phyloP scores from a whole-genome alignment of 2,113 vertebrate genomes.

The Varanus salvator region DNA sequence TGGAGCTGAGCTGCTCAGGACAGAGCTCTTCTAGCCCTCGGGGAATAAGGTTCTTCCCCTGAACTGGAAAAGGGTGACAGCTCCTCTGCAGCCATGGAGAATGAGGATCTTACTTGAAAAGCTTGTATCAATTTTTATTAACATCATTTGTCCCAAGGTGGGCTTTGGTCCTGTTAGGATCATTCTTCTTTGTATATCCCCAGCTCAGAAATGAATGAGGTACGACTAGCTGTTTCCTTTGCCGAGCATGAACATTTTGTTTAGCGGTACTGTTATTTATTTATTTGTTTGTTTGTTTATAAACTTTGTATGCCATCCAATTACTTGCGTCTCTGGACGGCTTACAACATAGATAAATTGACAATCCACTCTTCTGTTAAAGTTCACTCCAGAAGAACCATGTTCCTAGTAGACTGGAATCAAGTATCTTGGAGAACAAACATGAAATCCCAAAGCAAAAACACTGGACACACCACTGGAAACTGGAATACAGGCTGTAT shows the following conservation, averaged over 20 bases:
- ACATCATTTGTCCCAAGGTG: too few species aligned
- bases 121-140: background rate
- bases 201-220: background rate
- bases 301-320: too few species aligned
- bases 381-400: conserved; percentile 32
- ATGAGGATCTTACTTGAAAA: too few species aligned
- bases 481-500: background rate
- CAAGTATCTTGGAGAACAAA: background rate
- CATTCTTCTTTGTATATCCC: background rate
- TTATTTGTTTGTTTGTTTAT: too few species aligned
- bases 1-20: too few species aligned
- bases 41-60: too few species aligned
- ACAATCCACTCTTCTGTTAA: background rate
- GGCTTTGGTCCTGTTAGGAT: background rate
- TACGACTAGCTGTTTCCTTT: conserved; percentile 45
- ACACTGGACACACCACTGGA: conserved; percentile 6
- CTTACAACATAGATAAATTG: too few species aligned
- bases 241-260: background rate
- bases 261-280: background rate
- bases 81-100: too few species aligned
- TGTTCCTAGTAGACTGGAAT: background rate
- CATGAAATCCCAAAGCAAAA: background rate
- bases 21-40: too few species aligned
- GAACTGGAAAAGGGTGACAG: too few species aligned
- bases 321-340: too few species aligned